Percentiles rank a stretch among this genome's conserved stretches.
phyloP scores from a whole-genome alignment of 2,888 invertebrate genomes.

The Chironomus tentans region DNA sequence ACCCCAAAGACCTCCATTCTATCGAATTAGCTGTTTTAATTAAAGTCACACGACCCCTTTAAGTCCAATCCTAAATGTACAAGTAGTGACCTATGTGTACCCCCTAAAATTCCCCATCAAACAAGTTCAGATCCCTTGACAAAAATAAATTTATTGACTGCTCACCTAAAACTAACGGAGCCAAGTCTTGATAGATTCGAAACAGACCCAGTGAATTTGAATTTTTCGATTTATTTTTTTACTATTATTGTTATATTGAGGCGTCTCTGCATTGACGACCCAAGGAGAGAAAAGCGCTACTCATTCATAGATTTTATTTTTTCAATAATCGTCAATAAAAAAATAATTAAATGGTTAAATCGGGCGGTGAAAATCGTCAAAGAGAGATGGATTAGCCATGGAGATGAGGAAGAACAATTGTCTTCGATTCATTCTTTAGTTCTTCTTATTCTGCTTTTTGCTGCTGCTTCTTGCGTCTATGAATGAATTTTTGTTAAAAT shows the following conservation, averaged over 20 bases:
- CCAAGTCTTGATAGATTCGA: not conserved
- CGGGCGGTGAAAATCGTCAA: slow-evolving; percentile 18
- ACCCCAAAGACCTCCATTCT: too few species aligned
- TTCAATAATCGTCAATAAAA: slow-evolving; percentile 8
- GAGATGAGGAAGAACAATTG: not conserved
- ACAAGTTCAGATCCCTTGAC: too few species aligned
- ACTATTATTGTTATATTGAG: not conserved
- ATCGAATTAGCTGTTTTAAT: too few species aligned
- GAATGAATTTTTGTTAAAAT: not conserved
- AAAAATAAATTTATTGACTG: too few species aligned
- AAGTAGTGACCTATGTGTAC: too few species aligned
- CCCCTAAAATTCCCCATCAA: too few species aligned
- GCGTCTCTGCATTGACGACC: not conserved
- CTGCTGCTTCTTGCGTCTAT: not conserved
- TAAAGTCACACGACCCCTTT: too few species aligned
- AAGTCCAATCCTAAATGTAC: too few species aligned
- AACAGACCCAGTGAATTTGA: not conserved
- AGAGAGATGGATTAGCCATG: not conserved
- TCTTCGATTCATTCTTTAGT: not conserved
- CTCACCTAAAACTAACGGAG: not conserved
- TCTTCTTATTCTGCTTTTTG: not conserved
- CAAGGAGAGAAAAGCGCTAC: not conserved
- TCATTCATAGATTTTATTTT: not conserved
- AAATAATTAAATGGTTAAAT: slow-evolving; percentile 25
- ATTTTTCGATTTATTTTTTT: not conserved